Evolutionary conservation across 2,888 invertebrate genomes (phyloP).

Genomic region (Eristalis intricaria): DNA sequence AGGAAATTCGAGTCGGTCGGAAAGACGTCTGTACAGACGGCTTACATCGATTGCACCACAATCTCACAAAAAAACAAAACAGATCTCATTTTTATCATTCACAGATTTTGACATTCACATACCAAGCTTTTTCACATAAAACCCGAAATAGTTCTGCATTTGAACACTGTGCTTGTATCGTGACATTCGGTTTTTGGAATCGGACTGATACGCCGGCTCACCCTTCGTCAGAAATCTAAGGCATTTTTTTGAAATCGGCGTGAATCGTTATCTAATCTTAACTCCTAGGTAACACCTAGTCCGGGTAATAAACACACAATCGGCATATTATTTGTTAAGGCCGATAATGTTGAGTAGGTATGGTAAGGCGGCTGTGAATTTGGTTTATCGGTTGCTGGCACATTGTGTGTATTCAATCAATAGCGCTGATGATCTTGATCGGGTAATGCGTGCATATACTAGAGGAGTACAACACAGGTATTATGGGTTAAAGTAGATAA

Average conservation of each 20-base stretch:
- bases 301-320: background rate
- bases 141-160: background rate
- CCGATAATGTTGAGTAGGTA: background rate
- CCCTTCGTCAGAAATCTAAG: background rate
- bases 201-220: background rate
- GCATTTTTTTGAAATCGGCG: background rate
- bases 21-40: no score
- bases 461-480: background rate
- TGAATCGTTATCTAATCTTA: conserved; percentile 24
- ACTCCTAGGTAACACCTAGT: background rate
- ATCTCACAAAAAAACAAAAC: no score
- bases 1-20: no score
- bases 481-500: no score
- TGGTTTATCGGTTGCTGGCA: background rate
- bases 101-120: background rate
- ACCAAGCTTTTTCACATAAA: conserved; percentile 13
- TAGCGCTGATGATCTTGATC: background rate
- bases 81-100: no score
- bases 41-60: no score
- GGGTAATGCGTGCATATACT: background rate
- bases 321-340: background rate
- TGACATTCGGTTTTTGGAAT: background rate
- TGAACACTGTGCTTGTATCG: background rate
- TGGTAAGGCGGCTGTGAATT: background rate
- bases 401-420: background rate